Conservation (phyloP, 2,888 invertebrate genomes). For the Apodemia mormo region DNA sequence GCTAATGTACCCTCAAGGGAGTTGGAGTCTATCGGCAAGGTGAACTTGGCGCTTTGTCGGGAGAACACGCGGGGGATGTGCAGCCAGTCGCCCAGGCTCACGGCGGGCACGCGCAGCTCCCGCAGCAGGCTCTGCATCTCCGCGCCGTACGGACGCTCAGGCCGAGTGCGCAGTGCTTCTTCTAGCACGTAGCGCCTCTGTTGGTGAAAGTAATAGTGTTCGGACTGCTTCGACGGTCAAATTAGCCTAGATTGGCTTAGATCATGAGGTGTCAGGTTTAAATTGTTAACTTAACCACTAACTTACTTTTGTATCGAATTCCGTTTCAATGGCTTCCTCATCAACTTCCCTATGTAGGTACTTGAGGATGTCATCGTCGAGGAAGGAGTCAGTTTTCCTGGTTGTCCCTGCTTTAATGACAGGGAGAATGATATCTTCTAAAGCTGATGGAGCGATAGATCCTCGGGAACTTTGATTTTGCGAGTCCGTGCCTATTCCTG, state of each 20-base stretch:
- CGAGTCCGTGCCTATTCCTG: conserved; percentile 84
- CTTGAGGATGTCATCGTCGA: conserved; percentile 84
- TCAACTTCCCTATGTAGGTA: conserved; percentile 85
- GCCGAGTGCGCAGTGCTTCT: conserved; percentile 84
- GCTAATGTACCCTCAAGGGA: conserved; percentile 51
- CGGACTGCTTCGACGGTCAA: no score
- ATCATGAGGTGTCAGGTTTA: no score
- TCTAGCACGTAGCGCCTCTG: conserved; percentile 85
- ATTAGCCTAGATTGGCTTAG: no score
- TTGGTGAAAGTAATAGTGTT: neutral
- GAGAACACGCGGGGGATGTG: conserved; percentile 89
- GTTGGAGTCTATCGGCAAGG: conserved; percentile 85
- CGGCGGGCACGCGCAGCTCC: conserved; percentile 71
- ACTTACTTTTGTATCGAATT: conserved; percentile 84
- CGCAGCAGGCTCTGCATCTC: conserved; percentile 77
- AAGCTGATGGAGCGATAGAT: conserved; percentile 79
- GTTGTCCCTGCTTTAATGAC: conserved; percentile 49
- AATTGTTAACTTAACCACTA: neutral
- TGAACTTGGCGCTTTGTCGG: conserved; percentile 87
- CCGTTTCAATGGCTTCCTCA: conserved; percentile 85
- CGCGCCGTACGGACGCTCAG: conserved; percentile 61
- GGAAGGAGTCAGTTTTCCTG: conserved; percentile 67
- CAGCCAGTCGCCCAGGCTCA: conserved; percentile 82
- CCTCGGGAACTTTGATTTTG: conserved; percentile 85
- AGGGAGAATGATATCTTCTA: conserved; percentile 56